Percentiles rank a stretch among this genome's conserved stretches.
These are phyloP conservation scores for Scrobipalpa atriplicella DNA, from an alignment of 2,888 invertebrate genomes.

Conservation along the genomic window DNA sequence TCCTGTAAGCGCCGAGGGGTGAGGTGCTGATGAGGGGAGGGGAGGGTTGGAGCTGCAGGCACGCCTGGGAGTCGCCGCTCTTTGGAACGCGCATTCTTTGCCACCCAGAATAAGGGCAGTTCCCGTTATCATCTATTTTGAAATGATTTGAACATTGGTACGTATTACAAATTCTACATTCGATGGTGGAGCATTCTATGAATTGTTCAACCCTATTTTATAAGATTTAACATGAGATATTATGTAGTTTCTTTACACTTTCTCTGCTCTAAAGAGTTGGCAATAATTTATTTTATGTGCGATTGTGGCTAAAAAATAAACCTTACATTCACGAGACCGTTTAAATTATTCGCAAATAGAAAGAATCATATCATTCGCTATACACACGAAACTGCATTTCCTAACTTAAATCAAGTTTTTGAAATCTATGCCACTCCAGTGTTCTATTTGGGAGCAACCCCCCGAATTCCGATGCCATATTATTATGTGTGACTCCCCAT, in stretches of 20 bases:
- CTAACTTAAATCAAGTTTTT: neutral
- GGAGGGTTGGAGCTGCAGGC: constrained; percentile 39
- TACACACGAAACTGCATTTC: neutral
- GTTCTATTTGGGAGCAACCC: neutral
- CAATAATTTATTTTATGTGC: too few relatives aligned
- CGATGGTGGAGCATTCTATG: too few relatives aligned
- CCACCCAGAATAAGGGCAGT: constrained; percentile 55
- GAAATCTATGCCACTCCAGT: neutral
- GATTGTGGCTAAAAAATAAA: too few relatives aligned
- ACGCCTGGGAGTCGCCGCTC: constrained; percentile 65
- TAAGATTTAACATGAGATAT: too few relatives aligned
- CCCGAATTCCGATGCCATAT: constrained; percentile 72
- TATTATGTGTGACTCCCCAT: constrained; percentile 78
- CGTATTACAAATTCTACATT: too few relatives aligned
- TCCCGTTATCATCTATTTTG: neutral
- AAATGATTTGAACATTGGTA: neutral
- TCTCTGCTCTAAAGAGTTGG: too few relatives aligned
- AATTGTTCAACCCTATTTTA: too few relatives aligned
- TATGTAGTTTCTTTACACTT: too few relatives aligned
- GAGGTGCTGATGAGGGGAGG: constrained; percentile 44
- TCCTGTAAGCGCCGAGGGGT: constrained; percentile 27
- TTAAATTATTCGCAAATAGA: too few relatives aligned
- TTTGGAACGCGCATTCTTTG: constrained; percentile 74
- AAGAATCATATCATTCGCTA: too few relatives aligned
- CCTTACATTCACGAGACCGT: too few relatives aligned